Conservation (phyloP, 2,888 invertebrate genomes). For the Lamellibrachia satsuma region DNA sequence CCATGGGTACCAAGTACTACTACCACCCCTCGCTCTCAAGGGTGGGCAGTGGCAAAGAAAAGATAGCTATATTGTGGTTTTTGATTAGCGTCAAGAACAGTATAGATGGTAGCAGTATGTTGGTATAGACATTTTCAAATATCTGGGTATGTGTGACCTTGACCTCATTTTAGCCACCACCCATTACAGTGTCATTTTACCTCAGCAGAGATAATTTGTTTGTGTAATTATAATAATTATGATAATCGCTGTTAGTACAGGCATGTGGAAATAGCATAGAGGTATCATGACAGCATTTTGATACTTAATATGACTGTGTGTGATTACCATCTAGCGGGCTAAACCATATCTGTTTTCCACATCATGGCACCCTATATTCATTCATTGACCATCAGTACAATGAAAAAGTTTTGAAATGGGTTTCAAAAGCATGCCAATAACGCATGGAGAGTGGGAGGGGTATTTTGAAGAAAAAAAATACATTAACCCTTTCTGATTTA, state of each 20-base stretch:
- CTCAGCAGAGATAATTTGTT: neutral
- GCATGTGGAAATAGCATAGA: neutral
- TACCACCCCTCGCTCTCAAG: too few species aligned
- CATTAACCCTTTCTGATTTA: neutral
- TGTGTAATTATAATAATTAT: conserved; percentile 5
- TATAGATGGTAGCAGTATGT: too few species aligned
- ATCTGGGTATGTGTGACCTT: neutral
- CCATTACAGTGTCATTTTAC: neutral
- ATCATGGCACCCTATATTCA: neutral
- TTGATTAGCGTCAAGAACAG: too few species aligned
- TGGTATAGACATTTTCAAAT: neutral
- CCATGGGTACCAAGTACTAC: too few species aligned
- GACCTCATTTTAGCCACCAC: neutral
- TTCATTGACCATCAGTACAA: neutral
- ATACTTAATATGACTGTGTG: neutral
- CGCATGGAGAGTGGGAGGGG: neutral
- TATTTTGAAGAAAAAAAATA: neutral
- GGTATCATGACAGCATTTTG: neutral
- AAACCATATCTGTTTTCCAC: neutral
- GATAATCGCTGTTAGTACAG: neutral
- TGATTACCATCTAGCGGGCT: neutral
- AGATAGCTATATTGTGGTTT: too few species aligned
- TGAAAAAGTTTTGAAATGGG: neutral
- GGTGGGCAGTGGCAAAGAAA: too few species aligned
- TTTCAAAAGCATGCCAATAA: neutral